These are phyloP conservation scores for Thamnophis sirtalis DNA, from an alignment of 2,113 vertebrate genomes.

Conservation along the genomic window DNA sequence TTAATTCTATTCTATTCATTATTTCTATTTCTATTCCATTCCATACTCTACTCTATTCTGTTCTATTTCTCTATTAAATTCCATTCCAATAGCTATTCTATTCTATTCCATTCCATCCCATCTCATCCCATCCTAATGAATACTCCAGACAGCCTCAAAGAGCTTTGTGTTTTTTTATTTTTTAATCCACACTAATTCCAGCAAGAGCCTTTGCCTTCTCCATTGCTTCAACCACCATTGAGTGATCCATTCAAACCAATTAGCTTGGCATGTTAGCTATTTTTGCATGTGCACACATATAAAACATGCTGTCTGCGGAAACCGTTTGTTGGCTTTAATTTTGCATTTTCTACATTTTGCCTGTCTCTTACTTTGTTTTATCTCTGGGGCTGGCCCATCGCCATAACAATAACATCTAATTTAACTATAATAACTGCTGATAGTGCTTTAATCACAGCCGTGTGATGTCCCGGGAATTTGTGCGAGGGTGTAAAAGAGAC, in stretches of 20 bases:
- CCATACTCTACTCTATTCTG: too few relatives aligned
- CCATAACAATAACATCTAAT: not conserved
- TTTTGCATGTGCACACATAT: not conserved
- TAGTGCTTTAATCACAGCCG: not conserved
- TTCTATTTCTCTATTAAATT: too few relatives aligned
- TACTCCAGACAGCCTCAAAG: not conserved
- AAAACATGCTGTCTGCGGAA: not conserved
- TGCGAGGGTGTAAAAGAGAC: not conserved
- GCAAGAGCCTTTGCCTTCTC: not conserved
- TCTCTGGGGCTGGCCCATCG: not conserved
- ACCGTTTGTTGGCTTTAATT: not conserved
- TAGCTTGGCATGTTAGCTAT: not conserved
- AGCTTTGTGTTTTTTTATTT: not conserved
- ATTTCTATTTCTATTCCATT: too few relatives aligned
- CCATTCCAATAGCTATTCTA: too few relatives aligned
- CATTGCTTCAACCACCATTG: not conserved
- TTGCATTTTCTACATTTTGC: not conserved
- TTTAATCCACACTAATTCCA: not conserved
- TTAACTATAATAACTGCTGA: not conserved
- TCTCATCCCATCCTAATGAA: not conserved
- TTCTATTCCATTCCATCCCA: too few relatives aligned
- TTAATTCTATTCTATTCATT: too few relatives aligned
- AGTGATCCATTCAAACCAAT: not conserved
- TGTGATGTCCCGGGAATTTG: not conserved
- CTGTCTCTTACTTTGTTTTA: not conserved